phyloP scores from a whole-genome alignment of 2,797 vertebrate species.

The Dromococcyx pavoninus region DNA sequence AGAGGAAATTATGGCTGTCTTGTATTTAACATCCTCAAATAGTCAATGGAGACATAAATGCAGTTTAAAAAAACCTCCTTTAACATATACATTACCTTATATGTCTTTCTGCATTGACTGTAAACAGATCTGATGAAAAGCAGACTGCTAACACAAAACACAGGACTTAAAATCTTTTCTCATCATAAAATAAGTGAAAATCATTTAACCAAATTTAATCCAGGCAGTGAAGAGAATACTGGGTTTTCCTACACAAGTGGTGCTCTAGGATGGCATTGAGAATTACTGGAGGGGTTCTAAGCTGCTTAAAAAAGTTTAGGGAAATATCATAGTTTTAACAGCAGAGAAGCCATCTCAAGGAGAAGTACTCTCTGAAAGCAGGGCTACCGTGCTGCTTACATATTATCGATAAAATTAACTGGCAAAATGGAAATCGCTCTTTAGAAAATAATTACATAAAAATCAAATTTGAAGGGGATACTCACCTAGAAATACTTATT shows the following conservation, averaged over 20 bases:
- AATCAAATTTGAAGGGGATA: background rate
- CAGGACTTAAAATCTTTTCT: background rate
- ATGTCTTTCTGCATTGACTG: background rate
- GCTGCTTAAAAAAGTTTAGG: background rate
- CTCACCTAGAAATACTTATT: background rate
- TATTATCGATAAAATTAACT: background rate
- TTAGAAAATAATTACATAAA: slow-evolving; percentile 8
- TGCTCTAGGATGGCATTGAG: background rate
- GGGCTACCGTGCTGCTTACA: background rate
- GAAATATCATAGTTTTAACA: background rate
- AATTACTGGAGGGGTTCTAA: background rate
- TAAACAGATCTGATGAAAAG: background rate
- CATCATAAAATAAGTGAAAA: background rate
- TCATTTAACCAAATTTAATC: background rate
- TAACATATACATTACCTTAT: background rate
- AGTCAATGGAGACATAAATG: background rate
- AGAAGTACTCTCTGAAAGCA: background rate
- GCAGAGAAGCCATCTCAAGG: background rate
- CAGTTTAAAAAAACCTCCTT: background rate
- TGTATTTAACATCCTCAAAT: background rate
- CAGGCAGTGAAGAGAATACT: background rate
- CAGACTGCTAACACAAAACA: background rate
- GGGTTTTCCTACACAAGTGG: background rate
- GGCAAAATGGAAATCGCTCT: background rate
- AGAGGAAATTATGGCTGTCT: background rate